Base-by-base conservation (phyloP, 2,888 invertebrate genomes). In the Dynastes maya region DNA sequence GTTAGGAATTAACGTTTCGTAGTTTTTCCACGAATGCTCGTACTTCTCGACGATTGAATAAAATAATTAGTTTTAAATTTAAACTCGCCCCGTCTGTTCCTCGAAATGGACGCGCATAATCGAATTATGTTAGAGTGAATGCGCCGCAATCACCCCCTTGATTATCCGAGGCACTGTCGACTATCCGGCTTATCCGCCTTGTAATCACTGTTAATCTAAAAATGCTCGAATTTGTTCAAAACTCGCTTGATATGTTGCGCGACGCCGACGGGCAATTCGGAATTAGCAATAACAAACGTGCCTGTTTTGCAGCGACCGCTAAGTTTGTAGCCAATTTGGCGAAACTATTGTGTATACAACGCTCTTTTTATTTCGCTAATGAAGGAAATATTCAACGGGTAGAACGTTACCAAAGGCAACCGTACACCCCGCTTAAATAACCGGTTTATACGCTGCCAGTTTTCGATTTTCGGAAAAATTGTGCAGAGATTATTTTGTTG, bases 171-270 rank as follows among this genome's bases (percentile, higher is more conserved):
- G 40, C 40, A 72, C 37, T 58, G 40, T 40, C 58, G 58, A 58
- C 72, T 58, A 58, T 72, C 72, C 72, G 22, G 72, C 72, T 72
- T 72, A 72, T 58, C 55, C 58, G 72, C 72, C 72, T 72, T 72
- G 72, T 72, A 72, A 72, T 72, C 72, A 72, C 72, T 72, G 72
- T 72, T 72, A 55, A 58, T 72, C 72, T 55, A 72, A 72, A 72
- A 72, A 72, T 58, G 37, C 58, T 16, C 9, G 58, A 58, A 72
- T 37, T 37, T 45, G 29, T 8, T 58, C 37, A 16, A 72, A 68
- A 58, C 58, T 22, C 29, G 55, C 37, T 72, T 37, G 27, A 49
- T 58, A 40, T 22, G 58, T 37, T 32, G 32, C n/a, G 32, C 53
- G 6, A 37, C 29, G 40, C 67, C 55, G 16, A 32, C 9, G 16